Conservation (phyloP, 2,797 vertebrate species). For the Ctenochaetus hawaiiensis region DNA sequence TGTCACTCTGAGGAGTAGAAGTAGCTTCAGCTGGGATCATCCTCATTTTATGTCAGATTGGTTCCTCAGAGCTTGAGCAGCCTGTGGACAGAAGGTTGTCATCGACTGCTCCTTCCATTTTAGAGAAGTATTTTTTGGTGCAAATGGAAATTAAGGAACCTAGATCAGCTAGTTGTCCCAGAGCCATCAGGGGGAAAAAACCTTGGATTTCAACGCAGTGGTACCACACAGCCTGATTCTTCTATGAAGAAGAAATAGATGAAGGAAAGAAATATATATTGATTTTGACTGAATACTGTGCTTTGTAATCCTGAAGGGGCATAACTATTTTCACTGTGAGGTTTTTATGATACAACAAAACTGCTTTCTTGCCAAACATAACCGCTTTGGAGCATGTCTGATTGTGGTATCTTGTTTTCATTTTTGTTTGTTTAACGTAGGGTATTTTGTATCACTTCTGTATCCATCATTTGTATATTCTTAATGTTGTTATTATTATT, state of each 20-base stretch:
- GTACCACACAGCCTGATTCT: conserved; percentile 80
- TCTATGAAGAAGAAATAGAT: conserved; percentile 80
- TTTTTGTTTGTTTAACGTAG: conserved; percentile 81
- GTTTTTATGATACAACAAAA: conserved; percentile 87
- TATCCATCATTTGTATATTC: conserved; percentile 86
- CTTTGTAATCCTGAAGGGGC: conserved; percentile 89
- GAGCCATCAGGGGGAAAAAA: conserved; percentile 50
- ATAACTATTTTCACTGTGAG: conserved; percentile 91
- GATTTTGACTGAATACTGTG: conserved; percentile 89
- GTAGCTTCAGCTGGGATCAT: conserved; percentile 53
- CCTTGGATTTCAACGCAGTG: conserved; percentile 73
- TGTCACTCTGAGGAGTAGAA: conserved; percentile 52
- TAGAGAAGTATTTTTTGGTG: conserved; percentile 75
- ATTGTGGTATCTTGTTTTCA: conserved; percentile 82
- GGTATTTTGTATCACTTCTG: conserved; percentile 86
- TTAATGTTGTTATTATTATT: conserved; percentile 78
- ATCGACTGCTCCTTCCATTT: conserved; percentile 71
- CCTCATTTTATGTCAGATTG: conserved; percentile 52
- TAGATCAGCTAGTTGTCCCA: conserved; percentile 56
- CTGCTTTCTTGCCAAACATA: conserved; percentile 89
- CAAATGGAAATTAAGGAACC: conserved; percentile 74
- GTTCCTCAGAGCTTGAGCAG: conserved; percentile 65
- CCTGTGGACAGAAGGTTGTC: conserved; percentile 53
- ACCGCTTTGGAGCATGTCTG: conserved; percentile 87
- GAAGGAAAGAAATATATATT: conserved; percentile 80